Evolutionary conservation across 2,888 invertebrate genomes (phyloP).

Genomic region (Spisula subtruncata): DNA sequence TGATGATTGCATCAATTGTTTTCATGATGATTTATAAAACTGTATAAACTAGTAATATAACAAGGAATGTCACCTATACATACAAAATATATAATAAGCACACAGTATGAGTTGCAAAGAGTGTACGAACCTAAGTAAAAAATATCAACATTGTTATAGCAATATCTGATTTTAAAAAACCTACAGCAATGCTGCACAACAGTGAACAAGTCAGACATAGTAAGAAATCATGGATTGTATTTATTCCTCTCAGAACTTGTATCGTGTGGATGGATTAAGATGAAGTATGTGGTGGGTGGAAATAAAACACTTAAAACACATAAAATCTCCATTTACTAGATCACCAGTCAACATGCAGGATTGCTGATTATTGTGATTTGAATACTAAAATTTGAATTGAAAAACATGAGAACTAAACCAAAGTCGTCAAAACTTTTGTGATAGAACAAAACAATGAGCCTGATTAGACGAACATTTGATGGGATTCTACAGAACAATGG

Average conservation of each 20-base stretch:
- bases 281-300: slow-evolving; percentile 3
- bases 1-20: slow-evolving; percentile 10
- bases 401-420: not conserved
- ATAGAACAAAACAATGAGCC: not conserved
- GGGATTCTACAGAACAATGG: not conserved
- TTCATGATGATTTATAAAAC: not conserved
- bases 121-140: slow-evolving; percentile 10
- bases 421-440: not conserved
- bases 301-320: not conserved
- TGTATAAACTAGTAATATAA: not conserved
- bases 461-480: not conserved
- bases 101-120: not conserved
- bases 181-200: not conserved
- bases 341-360: not conserved
- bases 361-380: not conserved
- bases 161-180: slow-evolving; percentile 11
- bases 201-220: not conserved
- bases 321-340: not conserved
- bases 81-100: not conserved
- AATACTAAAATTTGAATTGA: not conserved
- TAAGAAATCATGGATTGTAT: not conserved
- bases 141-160: not conserved
- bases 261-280: slow-evolving; percentile 4
- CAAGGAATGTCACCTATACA: slow-evolving; percentile 4
- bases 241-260: not conserved